Base-by-base conservation (phyloP, 2,113 vertebrate genomes). In the Bos taurus region DNA sequence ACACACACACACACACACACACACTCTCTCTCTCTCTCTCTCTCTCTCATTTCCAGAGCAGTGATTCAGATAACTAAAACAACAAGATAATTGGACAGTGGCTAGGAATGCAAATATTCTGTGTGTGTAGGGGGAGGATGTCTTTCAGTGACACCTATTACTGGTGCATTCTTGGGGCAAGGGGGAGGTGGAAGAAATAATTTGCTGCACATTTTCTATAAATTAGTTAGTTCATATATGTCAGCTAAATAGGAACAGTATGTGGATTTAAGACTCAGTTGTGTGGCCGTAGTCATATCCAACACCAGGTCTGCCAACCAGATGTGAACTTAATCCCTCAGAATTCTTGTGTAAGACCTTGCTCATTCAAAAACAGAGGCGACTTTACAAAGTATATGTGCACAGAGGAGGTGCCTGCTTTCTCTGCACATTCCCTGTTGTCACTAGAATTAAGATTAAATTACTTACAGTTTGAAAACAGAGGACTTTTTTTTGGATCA, bases 121-220 rank as follows among this genome's bases (percentile, higher is more conserved):
- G 23, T 64, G 89, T 82, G 46, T 25, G 16, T 4, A 12, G 26
- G 43, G 5, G 25, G 33, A 13, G 36, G 43, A 56, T 64, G 52
- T 46, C 26, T 82, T 96, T 95, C 80, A 33, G 36, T 40, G 88
- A 94, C 62, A 85, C 91, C 46, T 94, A 93, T 92, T 57, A 28
- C 36, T 40, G 71, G 62, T 81, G 40, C 86, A 93, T 97, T 98
- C 97, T 95, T 95, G 96, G 97, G 87, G 94, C 19, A 3, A 96
- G 89, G 97, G 33, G 92, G 81, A 95, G 19, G 57, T 95, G 91
- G 86, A 95, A 92, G 88, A 95, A 97, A 97, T 96, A 94, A 98
- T 98, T 97, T 96, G 97, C 94, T 96, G 96, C 98, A 97, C 96
- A 94, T 98, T 98, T 98, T 94, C 98, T 54, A 95, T 92, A 98